Conservation (phyloP, 2,888 invertebrate genomes). For the Blastobasis lacticolella region DNA sequence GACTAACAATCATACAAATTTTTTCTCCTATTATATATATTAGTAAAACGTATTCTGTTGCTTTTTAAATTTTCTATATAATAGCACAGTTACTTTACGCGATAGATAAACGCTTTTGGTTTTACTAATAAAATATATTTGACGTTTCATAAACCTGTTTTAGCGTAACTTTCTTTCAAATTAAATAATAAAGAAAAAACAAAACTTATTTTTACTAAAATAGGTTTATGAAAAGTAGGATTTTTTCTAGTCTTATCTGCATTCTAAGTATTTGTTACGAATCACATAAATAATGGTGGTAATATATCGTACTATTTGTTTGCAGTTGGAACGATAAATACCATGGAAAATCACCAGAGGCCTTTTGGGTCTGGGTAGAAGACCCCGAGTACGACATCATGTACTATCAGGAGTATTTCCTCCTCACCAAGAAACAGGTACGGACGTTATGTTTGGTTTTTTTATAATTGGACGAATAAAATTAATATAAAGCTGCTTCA, state of each 20-base stretch:
- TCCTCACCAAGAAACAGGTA: conserved; percentile 86
- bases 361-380: conserved; percentile 99
- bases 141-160: no score
- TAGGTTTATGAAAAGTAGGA: no score
- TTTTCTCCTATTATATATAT: no score
- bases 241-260: no score
- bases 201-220: no score
- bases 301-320: conserved; percentile 2
- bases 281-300: neutral
- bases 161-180: no score
- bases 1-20: no score
- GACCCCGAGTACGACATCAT: conserved; percentile 95
- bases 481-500: no score
- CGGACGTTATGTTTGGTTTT: neutral
- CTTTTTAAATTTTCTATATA: neutral
- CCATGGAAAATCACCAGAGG: conserved; percentile 90
- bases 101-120: neutral
- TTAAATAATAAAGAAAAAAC: no score
- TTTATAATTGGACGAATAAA: no score
- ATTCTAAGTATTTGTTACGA: no score
- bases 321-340: conserved; percentile 90
- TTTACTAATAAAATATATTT: neutral
- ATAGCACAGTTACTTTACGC: neutral
- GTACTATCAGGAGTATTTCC: conserved; percentile 96
- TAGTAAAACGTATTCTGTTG: no score